A percentile compares a stretch with the other conserved stretches of the same genome.
These are phyloP conservation scores for Distichodus sexfasciatus DNA, from an alignment of 2,797 vertebrate species.

Conservation along the genomic window DNA sequence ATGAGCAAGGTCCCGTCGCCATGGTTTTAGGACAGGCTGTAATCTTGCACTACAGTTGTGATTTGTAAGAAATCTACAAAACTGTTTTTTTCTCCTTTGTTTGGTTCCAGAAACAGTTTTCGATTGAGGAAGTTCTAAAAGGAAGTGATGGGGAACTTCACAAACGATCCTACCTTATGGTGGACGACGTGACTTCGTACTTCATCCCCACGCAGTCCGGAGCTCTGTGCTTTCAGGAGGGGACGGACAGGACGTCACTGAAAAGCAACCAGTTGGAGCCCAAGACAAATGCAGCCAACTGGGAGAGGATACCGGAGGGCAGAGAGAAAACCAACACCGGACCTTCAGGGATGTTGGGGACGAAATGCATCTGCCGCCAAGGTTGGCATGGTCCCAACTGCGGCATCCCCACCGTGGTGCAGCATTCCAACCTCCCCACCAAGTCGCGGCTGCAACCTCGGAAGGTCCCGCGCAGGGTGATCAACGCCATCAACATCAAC, in stretches of 20 bases:
- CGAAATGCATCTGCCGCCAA: slow-evolving; percentile 75
- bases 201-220: slow-evolving; percentile 77
- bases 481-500: slow-evolving; percentile 86
- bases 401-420: slow-evolving; percentile 81
- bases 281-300: neutral
- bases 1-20: no score
- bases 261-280: neutral
- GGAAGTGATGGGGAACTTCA: slow-evolving; percentile 57
- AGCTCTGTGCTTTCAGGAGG: slow-evolving; percentile 76
- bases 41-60: no score
- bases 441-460: slow-evolving; percentile 77
- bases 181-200: slow-evolving; percentile 73
- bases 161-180: slow-evolving; percentile 65
- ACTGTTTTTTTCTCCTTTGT: neutral
- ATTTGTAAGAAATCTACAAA: neutral
- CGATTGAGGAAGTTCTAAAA: neutral
- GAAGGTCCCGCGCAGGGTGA: slow-evolving; percentile 76
- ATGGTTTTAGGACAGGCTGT: no score
- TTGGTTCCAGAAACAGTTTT: neutral
- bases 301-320: slow-evolving; percentile 1
- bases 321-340: neutral
- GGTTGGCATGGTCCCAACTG: slow-evolving; percentile 88
- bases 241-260: slow-evolving; percentile 65
- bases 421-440: slow-evolving; percentile 83
- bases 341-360: slow-evolving; percentile 31